Base-by-base conservation (phyloP, 1,140 invertebrate genomes). In the Zaprionus taronus region DNA sequence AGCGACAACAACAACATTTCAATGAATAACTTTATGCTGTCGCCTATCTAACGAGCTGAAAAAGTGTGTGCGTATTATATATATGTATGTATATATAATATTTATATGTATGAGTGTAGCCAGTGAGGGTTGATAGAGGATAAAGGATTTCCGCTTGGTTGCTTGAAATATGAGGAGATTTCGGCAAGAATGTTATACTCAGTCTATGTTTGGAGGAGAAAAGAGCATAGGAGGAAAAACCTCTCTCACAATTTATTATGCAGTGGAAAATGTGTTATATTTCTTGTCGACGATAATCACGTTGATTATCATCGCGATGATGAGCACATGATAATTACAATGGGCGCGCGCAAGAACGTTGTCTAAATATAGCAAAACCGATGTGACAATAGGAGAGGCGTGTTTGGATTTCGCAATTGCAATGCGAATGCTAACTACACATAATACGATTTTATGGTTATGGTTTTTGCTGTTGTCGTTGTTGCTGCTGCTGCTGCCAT, bases 131-230 rank as follows among this genome's bases (percentile, higher is more conserved):
- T 34, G 26, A 17, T 15, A 41, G 34, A 63, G 80, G 68, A 79
- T 61, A 85, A 89, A 89, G 84, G 85, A 89, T 89, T 89, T 89
- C 84, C 84, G 84, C 84, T 89, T 85, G 79, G 84, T 70, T 90
- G 81, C 77, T 75, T 90, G 85, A 85, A 89, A 89, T 89, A 89
- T 82, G 84, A 89, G 84, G 79, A 82, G 81, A 89, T 89, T 90
- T 76, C 26, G 55, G 64, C 64, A 80, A 79, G 79, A 83, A 62
- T 81, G 61, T 70, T 76, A 64, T 77, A 72, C 67, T 72, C 26
- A 28, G 60, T 51, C 24, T 55, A 31, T 65, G 9, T 41, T 20
- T 44, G 11, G 24, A 15, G 56, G 22, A 7, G 41, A 6, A 5
- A 11, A 5, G 26, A 31, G 22, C 20, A 55, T 65, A 68, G 72